phyloP scores from a whole-genome alignment of 2,888 invertebrate genomes.

The Bembecia ichneumoniformis region DNA sequence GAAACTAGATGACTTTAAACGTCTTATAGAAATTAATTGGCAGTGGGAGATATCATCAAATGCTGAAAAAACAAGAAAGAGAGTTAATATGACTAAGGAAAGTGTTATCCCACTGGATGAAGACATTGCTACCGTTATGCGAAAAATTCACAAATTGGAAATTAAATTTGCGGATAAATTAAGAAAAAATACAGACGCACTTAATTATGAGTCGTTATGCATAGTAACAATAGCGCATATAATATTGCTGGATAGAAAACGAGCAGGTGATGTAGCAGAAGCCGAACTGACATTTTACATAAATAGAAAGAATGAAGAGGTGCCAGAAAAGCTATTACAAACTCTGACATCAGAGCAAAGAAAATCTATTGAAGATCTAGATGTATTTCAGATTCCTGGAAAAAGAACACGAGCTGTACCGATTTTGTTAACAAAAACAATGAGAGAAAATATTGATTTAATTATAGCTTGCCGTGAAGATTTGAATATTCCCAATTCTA shows the following conservation, averaged over 20 bases:
- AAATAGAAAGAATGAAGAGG: constrained; percentile 3
- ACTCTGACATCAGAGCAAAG: constrained; percentile 3
- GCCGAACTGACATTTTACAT: constrained; percentile 3
- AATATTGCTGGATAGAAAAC: constrained; percentile 2
- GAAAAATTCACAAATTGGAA: constrained; percentile 2
- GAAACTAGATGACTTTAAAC: constrained; percentile 8
- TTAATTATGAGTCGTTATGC: constrained; percentile 4
- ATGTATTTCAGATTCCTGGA: constrained; percentile 6
- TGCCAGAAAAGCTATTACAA: constrained; percentile 3
- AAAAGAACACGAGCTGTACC: constrained; percentile 4
- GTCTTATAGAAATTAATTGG: constrained; percentile 7
- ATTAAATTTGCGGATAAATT: constrained; percentile 2
- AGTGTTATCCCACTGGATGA: constrained; percentile 6
- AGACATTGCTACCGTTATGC: constrained; percentile 4
- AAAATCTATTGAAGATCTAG: constrained; percentile 2
- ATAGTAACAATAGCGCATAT: constrained; percentile 3
- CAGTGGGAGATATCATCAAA: constrained; percentile 10
- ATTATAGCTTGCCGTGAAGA: constrained; percentile 2
- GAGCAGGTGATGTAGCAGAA: constrained; percentile 4
- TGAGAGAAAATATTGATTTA: neutral
- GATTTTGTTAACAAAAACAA: constrained; percentile 3
- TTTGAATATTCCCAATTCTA: constrained; percentile 1
- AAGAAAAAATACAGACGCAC: neutral
- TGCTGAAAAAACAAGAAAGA: constrained; percentile 9
- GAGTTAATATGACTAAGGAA: constrained; percentile 4